Conservation (phyloP, 2,888 invertebrate genomes). For the Spodoptera exigua region DNA sequence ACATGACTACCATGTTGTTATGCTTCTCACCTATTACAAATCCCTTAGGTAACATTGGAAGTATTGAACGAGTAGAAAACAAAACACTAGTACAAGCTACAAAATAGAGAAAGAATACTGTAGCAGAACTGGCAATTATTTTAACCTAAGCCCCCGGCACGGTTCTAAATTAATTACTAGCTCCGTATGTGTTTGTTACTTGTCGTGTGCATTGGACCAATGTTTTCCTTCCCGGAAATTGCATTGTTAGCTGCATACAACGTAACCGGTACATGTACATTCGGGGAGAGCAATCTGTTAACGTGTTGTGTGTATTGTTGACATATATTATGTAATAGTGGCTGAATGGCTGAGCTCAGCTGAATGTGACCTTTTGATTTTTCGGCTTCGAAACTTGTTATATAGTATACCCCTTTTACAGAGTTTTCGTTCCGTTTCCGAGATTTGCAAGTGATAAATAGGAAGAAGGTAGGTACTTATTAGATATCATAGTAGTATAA, state of each 20-base stretch:
- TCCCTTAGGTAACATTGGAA: constrained; percentile 15
- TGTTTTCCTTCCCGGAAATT: constrained; percentile 19
- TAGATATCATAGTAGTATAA: too few species aligned
- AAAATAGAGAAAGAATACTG: constrained; percentile 1
- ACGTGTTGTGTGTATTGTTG: not conserved
- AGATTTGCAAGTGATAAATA: too few species aligned
- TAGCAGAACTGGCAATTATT: constrained; percentile 18
- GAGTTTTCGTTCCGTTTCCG: too few species aligned
- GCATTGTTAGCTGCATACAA: constrained; percentile 33
- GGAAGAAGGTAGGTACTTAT: too few species aligned
- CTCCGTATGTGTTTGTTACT: constrained; percentile 1
- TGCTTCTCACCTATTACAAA: constrained; percentile 12
- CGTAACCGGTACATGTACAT: constrained; percentile 12
- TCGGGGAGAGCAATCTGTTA: not conserved
- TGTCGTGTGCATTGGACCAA: constrained; percentile 9
- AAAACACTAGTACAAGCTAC: constrained; percentile 4
- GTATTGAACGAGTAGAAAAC: constrained; percentile 1
- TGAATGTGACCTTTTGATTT: too few species aligned
- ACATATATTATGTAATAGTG: not conserved
- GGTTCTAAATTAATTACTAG: constrained; percentile 22
- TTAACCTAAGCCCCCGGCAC: constrained; percentile 21
- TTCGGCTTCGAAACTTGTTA: too few species aligned
- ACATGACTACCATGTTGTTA: constrained; percentile 1
- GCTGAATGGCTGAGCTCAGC: too few species aligned
- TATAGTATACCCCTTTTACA: too few species aligned